These are phyloP conservation scores for Syngnathus acus DNA, from an alignment of 2,797 vertebrate genomes.

Conservation along the genomic window DNA sequence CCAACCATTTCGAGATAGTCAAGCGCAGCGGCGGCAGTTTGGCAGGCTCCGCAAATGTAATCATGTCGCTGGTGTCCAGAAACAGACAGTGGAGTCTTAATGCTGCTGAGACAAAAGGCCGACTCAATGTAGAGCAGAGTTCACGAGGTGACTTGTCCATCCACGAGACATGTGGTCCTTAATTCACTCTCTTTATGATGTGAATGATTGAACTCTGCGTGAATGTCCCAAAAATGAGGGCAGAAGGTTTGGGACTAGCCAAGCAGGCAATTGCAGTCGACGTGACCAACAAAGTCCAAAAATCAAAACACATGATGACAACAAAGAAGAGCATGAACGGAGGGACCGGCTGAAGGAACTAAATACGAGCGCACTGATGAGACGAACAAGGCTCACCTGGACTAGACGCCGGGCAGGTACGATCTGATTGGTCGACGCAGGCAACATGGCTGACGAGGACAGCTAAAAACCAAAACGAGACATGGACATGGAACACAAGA, in stretches of 20 bases:
- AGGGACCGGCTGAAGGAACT: too few relatives aligned
- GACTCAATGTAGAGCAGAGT: slow-evolving; percentile 12
- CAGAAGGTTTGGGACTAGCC: neutral
- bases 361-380: too few relatives aligned
- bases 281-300: too few relatives aligned
- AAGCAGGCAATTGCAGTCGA: too few relatives aligned
- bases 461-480: too few relatives aligned
- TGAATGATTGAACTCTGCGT: neutral
- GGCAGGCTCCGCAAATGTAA: slow-evolving; percentile 54
- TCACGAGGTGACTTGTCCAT: slow-evolving; percentile 21
- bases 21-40: slow-evolving; percentile 27
- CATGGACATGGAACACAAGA: too few relatives aligned
- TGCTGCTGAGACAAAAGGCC: slow-evolving; percentile 12
- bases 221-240: neutral
- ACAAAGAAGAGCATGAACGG: too few relatives aligned
- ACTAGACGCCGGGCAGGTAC: too few relatives aligned
- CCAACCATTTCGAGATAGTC: slow-evolving; percentile 38
- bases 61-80: slow-evolving; percentile 44
- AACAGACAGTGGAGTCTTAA: slow-evolving; percentile 23
- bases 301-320: too few relatives aligned
- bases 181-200: neutral
- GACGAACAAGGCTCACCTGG: too few relatives aligned
- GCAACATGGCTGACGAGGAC: too few relatives aligned
- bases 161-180: neutral
- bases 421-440: too few relatives aligned